A percentile compares a stretch with the other conserved stretches of the same genome.
phyloP scores from a whole-genome alignment of 2,797 vertebrate genomes.

The Morus bassanus region DNA sequence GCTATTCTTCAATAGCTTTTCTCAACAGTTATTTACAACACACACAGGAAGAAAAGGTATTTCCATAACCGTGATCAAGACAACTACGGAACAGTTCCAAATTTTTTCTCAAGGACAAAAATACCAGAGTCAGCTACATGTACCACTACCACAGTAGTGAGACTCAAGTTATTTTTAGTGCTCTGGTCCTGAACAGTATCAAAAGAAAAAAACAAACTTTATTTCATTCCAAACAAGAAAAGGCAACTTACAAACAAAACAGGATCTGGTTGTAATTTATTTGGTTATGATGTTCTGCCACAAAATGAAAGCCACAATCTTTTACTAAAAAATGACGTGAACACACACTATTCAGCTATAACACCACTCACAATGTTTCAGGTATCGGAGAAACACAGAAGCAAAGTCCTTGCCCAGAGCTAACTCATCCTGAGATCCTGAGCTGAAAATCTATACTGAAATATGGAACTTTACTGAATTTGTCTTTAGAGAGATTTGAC shows the following conservation, averaged over 20 bases:
- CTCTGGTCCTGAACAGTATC: not conserved
- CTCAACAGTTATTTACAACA: not conserved
- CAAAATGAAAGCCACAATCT: not conserved
- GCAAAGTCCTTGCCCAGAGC: no score
- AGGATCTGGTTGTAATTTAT: not conserved
- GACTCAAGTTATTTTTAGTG: not conserved
- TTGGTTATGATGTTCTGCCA: not conserved
- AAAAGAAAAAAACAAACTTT: not conserved
- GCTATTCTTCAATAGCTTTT: not conserved
- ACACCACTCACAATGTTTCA: fast-evolving
- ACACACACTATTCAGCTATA: not conserved
- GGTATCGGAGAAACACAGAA: no score
- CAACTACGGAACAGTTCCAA: not conserved
- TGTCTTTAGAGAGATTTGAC: no score
- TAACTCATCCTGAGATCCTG: no score
- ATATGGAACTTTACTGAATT: no score
- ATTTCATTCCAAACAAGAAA: not conserved
- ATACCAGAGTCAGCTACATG: not conserved
- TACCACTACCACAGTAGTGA: not conserved
- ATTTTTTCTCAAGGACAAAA: not conserved
- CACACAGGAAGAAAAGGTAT: not conserved
- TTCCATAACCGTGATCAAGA: not conserved
- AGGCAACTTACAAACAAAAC: not conserved
- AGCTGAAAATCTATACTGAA: no score
- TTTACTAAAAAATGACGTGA: not conserved